Evolutionary conservation across 2,797 vertebrate genomes (phyloP), one percentile per base, ranked within the genome.

Genomic region (Sebastes elongatus): DNA sequence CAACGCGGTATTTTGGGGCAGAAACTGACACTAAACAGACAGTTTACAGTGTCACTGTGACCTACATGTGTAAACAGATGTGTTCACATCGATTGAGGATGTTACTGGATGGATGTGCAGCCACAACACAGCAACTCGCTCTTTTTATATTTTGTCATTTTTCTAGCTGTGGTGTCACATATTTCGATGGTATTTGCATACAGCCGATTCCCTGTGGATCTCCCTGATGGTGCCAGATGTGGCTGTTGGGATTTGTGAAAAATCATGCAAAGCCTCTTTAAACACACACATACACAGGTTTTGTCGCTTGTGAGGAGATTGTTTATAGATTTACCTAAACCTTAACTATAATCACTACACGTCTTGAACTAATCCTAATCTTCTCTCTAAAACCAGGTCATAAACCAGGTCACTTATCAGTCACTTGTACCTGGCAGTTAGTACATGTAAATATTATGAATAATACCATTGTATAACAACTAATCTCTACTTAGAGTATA

Each of bases 111-210:
- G n/a, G 49, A 69, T 42, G 60, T 72, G 72, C n/a, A 70, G 49
- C 62, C 25, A 57, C 72, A 38, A 53, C 60, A 57, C 49, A 28
- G 52, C 14, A 16, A 52, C 42, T 55, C 22, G 63, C 65, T 28
- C 66, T 60, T 42, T 42, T n/a, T 52, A 7, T 59, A 18, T 52
- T 63, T 11, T 33, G 23, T 46, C 33, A 11, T 70, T 14, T 71
- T 71, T 61, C 16, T 9, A 9, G 64, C 65, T 18, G 55, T 8
- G 55, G 11, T 52, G 70, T 49, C 59, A 23, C 14, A 64, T 30
- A 67, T 76, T 81, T 46, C 73, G 63, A 73, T n/a, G 11, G 4
- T 22, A 75, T 86, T 78, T 80, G 73, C 73, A 82, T 72, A 57
- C 30, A 22, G 61, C 3, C 42, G 23, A 7, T 63, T 70, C 60